Base-by-base conservation (phyloP, 2,113 vertebrate species). In the Tachycineta bicolor region DNA sequence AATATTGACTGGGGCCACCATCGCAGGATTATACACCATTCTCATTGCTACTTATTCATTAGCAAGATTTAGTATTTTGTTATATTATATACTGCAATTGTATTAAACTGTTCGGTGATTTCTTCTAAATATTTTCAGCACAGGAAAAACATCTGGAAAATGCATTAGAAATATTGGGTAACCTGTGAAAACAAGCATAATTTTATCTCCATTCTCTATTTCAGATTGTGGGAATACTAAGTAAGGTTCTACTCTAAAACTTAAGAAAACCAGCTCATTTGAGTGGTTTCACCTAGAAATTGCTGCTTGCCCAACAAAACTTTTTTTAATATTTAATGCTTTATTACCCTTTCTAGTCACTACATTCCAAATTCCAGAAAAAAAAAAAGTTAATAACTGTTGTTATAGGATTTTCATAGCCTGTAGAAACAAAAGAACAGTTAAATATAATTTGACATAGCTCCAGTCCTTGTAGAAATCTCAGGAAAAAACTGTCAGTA, bases 1-100 rank as follows among this genome's bases (percentile, higher is more conserved):
- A 22, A 0, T n/a, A 24, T 20, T 10, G 2, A 20, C 23, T 87
- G 49, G 22, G 23, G n/a, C 49, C 29, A 28, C 17, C 37, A 1
- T 0, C 2, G 18, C 41, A 60, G 43, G 65, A 26, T 55, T 44
- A 24, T 2, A 23, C 55, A 29, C 41, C 3, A 2, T 56, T 70
- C 6, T 21, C 34, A 19, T 39, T 33, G 11, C 19, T 62, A 9
- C 12, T 74, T 70, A 11, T 7, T 74, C 16, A 7, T 56, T 62
- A 49, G 24, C 14, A 70, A 70, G 29, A 53, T 17, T 26, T n/a
- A 39, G 14, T 43, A 24, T 37, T 83, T 62, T 46, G 7, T 17
- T 90, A 5, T 17, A 6, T 47, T 12, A 52, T 53, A 24, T 2
- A 26, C 31, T n/a, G 8, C 21, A 25, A 12, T 49, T 62, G 19